A percentile compares a stretch with the other conserved stretches of the same genome.
phyloP scores from a whole-genome alignment of 92 coral and sea anemone species.

The Metridium senile region DNA sequence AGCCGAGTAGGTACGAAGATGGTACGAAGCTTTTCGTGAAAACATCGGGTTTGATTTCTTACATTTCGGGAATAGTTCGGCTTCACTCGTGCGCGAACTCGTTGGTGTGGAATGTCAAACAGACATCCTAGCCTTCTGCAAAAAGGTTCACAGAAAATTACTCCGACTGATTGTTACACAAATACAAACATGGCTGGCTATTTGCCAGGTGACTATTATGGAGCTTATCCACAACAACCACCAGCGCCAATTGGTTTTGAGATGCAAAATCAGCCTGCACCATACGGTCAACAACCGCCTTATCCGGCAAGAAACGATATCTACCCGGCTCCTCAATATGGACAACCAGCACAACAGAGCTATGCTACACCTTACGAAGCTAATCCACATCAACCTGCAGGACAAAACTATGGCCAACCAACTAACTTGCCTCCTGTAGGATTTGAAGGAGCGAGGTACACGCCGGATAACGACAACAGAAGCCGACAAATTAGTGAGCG shows the following conservation, averaged over 20 bases:
- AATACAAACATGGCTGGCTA: constrained; percentile 64
- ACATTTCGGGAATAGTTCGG: constrained; percentile 28
- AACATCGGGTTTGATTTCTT: constrained; percentile 14
- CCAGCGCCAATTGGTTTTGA: constrained; percentile 68
- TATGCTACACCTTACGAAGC: constrained; percentile 22
- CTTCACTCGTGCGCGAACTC: constrained; percentile 18
- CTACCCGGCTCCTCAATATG: constrained; percentile 32
- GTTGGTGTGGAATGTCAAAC: constrained; percentile 9
- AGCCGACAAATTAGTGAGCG: background rate
- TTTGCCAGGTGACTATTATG: constrained; percentile 43
- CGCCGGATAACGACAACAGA: constrained; percentile 7
- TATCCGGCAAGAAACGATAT: constrained; percentile 57
- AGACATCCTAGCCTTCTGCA: background rate
- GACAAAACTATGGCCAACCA: constrained; percentile 29
- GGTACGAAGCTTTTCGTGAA: background rate
- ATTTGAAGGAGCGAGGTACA: constrained; percentile 45
- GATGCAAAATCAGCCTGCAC: constrained; percentile 39
- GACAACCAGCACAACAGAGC: constrained; percentile 24
- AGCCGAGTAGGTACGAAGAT: background rate
- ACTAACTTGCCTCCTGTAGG: constrained; percentile 79
- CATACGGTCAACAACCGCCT: constrained; percentile 15
- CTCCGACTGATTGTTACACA: constrained; percentile 4
- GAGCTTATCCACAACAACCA: constrained; percentile 43
- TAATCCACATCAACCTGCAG: constrained; percentile 22
- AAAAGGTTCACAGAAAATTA: constrained; percentile 12